Base-by-base conservation (phyloP, 2,113 vertebrate species). In the Seriola dumerili region DNA sequence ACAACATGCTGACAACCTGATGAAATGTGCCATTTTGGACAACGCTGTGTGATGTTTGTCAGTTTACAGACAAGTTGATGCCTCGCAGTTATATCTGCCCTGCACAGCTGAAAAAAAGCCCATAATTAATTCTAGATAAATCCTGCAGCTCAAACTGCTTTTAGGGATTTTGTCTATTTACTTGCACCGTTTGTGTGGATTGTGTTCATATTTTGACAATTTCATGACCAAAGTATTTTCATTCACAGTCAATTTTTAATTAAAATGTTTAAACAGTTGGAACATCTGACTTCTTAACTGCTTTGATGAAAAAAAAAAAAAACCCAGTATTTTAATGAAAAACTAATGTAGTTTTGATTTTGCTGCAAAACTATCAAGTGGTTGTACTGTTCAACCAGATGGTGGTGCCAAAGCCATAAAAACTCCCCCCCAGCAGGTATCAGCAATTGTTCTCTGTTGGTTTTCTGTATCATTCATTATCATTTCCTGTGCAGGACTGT, bases 361-460 rank as follows among this genome's bases (percentile, higher is more conserved):
- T 16, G 32, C 34, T 50, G 17, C 16, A 11, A 65, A 76, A 71
- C 25, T 54, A 32, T 46, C 14, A 54, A 11, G 12, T 11, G 8
- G 38, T 25, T 44, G 14, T 36, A 25, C 13, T 38, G 16, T 63
- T 65, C 17, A 72, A 23, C 81, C 73, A 72, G 67, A 72, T 10
- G 81, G 61, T 71, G 73, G 81, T 5, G 73, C 81, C 50, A 76
- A 57, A 71, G 8, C 21, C 64, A 23, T 11, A 19, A 46, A 36
- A 76, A 52, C 46, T 17, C 0, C 23, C 0, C 17, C 40, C 1
- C 4, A 42, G 32, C n/a, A n/a, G 44, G 54, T 13, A 14, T 50
- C 29, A 9, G 21, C 16, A 54, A 54, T 23, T 54, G n/a, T n/a
- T 72, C 65, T 57, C 50, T 63, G 11, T 52, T 61, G 14, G 29